Conservation (phyloP, 2,113 vertebrate genomes). For the Pachyramphus minor region DNA sequence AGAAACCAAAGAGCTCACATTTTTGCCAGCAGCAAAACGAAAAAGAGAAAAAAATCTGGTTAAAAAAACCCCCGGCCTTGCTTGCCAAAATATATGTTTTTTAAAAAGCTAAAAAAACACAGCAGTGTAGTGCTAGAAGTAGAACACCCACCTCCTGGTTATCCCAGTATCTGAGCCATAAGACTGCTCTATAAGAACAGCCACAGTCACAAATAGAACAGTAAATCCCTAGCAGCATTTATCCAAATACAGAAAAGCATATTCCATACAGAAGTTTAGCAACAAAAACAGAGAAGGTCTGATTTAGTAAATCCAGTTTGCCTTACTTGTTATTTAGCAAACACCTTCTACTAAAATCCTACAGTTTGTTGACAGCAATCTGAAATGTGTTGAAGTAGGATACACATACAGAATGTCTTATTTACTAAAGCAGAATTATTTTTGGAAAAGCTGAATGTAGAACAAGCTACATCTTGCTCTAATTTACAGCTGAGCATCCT, state of each 20-base stretch:
- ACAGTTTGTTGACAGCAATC: slow-evolving; percentile 56
- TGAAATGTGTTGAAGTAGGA: slow-evolving; percentile 57
- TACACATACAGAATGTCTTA: slow-evolving; percentile 51
- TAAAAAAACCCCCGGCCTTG: neutral
- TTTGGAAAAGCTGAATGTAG: slow-evolving; percentile 40
- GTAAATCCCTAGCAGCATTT: slow-evolving; percentile 14
- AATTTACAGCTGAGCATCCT: slow-evolving; percentile 60
- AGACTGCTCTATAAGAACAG: neutral
- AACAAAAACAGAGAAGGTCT: slow-evolving; percentile 17
- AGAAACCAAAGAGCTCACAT: neutral
- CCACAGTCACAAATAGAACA: slow-evolving; percentile 2
- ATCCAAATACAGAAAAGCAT: neutral
- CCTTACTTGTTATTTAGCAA: slow-evolving; percentile 56
- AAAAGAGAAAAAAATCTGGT: neutral
- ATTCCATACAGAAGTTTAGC: slow-evolving; percentile 31
- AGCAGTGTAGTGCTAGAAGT: neutral
- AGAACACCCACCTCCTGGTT: neutral
- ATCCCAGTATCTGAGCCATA: neutral
- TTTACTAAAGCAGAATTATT: slow-evolving; percentile 55
- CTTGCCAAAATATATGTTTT: neutral
- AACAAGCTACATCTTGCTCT: slow-evolving; percentile 58
- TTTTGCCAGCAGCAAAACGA: neutral
- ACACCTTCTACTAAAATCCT: slow-evolving; percentile 54
- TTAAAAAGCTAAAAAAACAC: neutral
- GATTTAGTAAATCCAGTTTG: slow-evolving; percentile 44